Evolutionary conservation across 2,797 vertebrate genomes (phyloP).

Genomic region (Danio jaintianensis): DNA sequence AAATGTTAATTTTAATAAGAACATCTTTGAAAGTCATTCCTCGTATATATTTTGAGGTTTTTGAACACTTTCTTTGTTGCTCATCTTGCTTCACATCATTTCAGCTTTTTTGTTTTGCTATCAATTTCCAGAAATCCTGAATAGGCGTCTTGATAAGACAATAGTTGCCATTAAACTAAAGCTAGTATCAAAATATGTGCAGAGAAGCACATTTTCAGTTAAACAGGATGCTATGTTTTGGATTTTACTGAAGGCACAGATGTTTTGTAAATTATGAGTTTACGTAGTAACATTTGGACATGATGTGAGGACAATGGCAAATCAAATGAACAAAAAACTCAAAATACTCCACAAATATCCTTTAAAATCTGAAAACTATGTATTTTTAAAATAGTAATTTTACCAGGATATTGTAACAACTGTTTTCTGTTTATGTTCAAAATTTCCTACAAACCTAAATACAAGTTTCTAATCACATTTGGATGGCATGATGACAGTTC

Average conservation of each 20-base stretch:
- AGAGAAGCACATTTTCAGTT: background rate
- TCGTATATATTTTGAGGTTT: slow-evolving; percentile 35
- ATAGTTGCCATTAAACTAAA: background rate
- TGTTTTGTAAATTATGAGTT: slow-evolving; percentile 18
- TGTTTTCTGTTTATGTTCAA: background rate
- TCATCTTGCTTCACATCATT: slow-evolving; percentile 30
- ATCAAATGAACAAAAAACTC: slow-evolving; percentile 34
- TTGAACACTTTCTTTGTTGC: slow-evolving; percentile 27
- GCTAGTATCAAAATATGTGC: slow-evolving; percentile 16
- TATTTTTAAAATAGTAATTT: slow-evolving; percentile 8
- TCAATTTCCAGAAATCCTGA: slow-evolving; percentile 1
- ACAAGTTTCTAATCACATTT: slow-evolving; percentile 22
- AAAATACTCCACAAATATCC: slow-evolving; percentile 33
- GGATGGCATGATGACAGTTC: slow-evolving; percentile 13
- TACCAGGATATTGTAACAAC: slow-evolving; percentile 1
- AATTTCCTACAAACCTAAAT: slow-evolving; percentile 29
- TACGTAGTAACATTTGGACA: background rate
- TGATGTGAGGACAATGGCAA: slow-evolving; percentile 21
- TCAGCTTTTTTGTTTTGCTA: background rate
- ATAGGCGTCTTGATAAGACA: background rate
- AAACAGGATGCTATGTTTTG: slow-evolving; percentile 21
- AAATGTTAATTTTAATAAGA: slow-evolving; percentile 21
- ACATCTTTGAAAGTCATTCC: slow-evolving; percentile 18
- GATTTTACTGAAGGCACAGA: slow-evolving; percentile 38
- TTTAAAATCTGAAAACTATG: slow-evolving; percentile 6